phyloP scores from a whole-genome alignment of 2,888 invertebrate species.

The Tholera decimalis region DNA sequence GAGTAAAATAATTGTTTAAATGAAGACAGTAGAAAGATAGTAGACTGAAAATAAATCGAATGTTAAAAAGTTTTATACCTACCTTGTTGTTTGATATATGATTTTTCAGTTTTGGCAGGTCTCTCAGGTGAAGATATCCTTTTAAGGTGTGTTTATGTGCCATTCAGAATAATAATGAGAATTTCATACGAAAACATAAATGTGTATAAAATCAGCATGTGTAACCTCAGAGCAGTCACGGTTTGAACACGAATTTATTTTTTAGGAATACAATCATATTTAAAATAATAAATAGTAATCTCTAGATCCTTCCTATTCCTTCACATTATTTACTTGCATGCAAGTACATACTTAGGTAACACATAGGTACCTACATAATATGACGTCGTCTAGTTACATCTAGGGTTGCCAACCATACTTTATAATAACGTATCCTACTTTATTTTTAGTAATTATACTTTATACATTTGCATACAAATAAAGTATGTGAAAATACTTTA shows the following conservation, averaged over 20 bases:
- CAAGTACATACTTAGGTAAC: not conserved
- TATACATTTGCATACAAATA: no score
- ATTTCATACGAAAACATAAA: constrained; percentile 34
- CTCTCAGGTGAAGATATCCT: constrained; percentile 10
- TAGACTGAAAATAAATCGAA: not conserved
- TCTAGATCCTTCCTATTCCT: not conserved
- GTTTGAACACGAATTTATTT: constrained; percentile 10
- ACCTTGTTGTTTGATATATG: not conserved
- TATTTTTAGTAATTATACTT: no score
- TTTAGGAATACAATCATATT: constrained; percentile 20
- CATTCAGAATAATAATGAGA: constrained; percentile 49
- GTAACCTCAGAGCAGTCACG: constrained; percentile 9
- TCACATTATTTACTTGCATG: not conserved
- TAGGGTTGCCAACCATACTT: no score
- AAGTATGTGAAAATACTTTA: no score
- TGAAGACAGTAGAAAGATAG: not conserved
- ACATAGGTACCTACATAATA: not conserved
- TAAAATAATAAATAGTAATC: no score
- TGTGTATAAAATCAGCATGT: constrained; percentile 28
- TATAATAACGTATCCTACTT: no score
- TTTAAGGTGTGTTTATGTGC: constrained; percentile 12
- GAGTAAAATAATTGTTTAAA: not conserved
- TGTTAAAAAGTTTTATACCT: not conserved
- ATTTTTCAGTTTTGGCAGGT: constrained; percentile 34
- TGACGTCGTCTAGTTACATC: not conserved